Percentiles rank a stretch among this genome's conserved stretches.
phyloP scores from a whole-genome alignment of 2,797 vertebrate species.

The Muscicapa striata region DNA sequence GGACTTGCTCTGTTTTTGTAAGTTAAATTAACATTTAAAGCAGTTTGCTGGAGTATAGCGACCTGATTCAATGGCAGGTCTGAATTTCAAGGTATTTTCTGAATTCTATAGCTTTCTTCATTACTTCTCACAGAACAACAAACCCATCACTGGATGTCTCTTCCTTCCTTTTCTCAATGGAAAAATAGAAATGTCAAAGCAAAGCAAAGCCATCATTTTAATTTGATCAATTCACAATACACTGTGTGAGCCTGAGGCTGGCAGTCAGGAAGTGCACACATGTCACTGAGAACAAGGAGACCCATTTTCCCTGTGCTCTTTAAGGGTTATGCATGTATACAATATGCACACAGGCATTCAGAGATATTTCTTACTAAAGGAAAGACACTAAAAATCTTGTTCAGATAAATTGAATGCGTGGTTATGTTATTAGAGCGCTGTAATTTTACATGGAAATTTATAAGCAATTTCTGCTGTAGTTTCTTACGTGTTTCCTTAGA shows the following conservation, averaged over 20 bases:
- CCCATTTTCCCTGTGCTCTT: not conserved
- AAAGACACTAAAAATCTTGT: not conserved
- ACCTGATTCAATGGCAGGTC: not conserved
- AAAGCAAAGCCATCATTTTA: not conserved
- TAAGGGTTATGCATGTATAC: not conserved
- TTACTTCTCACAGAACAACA: not conserved
- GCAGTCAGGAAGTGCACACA: not conserved
- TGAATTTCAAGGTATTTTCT: not conserved
- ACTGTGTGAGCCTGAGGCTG: not conserved
- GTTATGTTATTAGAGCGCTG: not conserved
- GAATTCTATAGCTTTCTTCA: not conserved
- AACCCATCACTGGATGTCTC: not conserved
- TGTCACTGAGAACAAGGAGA: not conserved
- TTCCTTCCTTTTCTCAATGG: not conserved
- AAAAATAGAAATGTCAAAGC: not conserved
- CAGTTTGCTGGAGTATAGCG: not conserved
- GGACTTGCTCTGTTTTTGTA: not conserved
- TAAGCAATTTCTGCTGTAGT: not conserved
- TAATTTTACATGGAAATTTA: constrained; percentile 5
- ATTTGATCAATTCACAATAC: not conserved
- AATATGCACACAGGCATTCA: not conserved
- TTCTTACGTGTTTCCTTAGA: not conserved
- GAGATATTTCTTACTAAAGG: not conserved
- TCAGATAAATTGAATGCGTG: not conserved
- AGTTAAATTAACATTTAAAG: not conserved